Evolutionary conservation across 2,113 vertebrate species (phyloP), one percentile per base, ranked within the genome.

Genomic region (Megaleporinus macrocephalus): DNA sequence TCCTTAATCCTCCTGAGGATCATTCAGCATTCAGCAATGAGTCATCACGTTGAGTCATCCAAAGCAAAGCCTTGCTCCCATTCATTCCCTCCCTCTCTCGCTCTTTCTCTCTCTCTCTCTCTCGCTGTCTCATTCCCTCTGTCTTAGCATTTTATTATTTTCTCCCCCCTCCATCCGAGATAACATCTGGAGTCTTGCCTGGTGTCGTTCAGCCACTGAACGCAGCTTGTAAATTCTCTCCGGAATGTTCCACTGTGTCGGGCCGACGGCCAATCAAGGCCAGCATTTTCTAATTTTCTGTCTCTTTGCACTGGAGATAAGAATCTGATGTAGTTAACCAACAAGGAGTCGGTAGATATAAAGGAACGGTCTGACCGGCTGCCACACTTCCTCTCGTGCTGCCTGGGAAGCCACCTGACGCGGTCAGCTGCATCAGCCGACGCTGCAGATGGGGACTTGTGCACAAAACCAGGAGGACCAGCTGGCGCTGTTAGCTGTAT

Each of bases 21-120:
- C n/a, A n/a, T n/a, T n/a, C n/a, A n/a, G n/a, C n/a, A 79, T 79
- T 44, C 24, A 9, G 44, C 71, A 65, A 33, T 81, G 79, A 81
- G 70, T 81, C 79, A 81, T 66, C 79, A 22, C 13, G 55, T n/a
- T 74, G 79, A 81, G 71, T 81, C 79, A 81, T 47, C 49, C n/a
- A 26, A 80, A 65, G 44, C 22, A 9, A 63, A 65, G 70, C 79
- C 6, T 55, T n/a, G 26, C 5, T 51, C 10, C 26, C 24, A 14
- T 41, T 65, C 59, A 26, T 22, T 3, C 36, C 7, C 36, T 36
- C 36, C 7, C 36, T 36, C 36, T 36, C 24, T 41, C 66, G 0
- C 33, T 70, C 36, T 22, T 24, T 49, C 33, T 5, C 65, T 68
- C 68, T 47, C 47, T n/a, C 59, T 36, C 47, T 73, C 75, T 30